Percentiles rank a stretch among this genome's conserved stretches.
phyloP scores from a whole-genome alignment of 2,113 vertebrate genomes.

The Spheniscus mendiculus region DNA sequence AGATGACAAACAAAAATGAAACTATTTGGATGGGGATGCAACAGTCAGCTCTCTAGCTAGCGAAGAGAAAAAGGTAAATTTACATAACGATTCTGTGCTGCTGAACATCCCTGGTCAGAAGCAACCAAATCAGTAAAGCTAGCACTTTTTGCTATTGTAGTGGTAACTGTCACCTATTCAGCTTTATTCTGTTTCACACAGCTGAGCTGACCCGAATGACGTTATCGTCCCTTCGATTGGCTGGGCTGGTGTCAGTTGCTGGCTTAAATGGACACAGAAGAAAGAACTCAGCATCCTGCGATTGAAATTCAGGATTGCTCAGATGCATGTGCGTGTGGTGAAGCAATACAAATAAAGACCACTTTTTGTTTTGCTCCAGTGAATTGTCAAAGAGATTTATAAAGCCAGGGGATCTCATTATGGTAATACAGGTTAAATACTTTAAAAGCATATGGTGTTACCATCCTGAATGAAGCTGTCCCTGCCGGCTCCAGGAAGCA shows the following conservation, averaged over 20 bases:
- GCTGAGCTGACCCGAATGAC: background rate
- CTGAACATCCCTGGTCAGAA: background rate
- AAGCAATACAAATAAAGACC: conserved; percentile 31
- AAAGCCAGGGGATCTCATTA: conserved; percentile 55
- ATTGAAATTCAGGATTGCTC: conserved; percentile 22
- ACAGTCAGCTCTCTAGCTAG: background rate
- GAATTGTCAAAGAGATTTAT: conserved; percentile 47
- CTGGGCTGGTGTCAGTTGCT: background rate
- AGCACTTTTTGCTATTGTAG: background rate
- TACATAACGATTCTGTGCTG: background rate
- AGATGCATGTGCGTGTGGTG: background rate
- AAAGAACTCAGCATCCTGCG: background rate
- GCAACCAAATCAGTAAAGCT: background rate
- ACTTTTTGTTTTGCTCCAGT: conserved; percentile 53
- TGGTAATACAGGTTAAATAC: conserved; percentile 62
- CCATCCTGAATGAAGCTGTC: conserved; percentile 45
- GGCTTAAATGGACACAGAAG: conserved; percentile 37
- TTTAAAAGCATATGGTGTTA: conserved; percentile 43
- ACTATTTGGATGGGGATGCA: background rate
- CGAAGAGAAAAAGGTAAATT: background rate
- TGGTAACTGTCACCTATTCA: background rate
- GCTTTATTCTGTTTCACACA: conserved; percentile 26
- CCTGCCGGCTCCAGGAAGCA: background rate
- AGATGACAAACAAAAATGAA: background rate
- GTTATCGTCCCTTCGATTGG: background rate